Conservation (phyloP, 2,797 vertebrate species). For the Acanthornis magna region DNA sequence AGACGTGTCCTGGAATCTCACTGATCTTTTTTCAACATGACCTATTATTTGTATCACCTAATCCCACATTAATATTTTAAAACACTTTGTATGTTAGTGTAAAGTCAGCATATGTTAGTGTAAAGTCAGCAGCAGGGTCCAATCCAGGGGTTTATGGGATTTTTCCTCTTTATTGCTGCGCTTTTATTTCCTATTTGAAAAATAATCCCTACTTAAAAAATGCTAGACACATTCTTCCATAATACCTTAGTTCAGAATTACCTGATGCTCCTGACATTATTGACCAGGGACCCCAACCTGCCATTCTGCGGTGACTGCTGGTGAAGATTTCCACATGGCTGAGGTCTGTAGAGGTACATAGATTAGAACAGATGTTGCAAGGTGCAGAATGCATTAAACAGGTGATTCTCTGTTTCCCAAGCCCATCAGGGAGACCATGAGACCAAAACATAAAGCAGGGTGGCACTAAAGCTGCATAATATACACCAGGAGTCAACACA, state of each 20-base stretch:
- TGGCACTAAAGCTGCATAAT: neutral
- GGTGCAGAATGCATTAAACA: fast-evolving
- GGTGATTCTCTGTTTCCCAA: neutral
- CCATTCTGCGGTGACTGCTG: neutral
- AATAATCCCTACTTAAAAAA: neutral
- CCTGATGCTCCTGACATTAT: neutral
- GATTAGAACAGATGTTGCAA: neutral
- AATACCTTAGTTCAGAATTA: neutral
- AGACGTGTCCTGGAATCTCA: neutral
- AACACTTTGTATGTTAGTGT: neutral
- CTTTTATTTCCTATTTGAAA: slow-evolving; percentile 21
- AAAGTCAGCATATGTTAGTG: slow-evolving; percentile 25
- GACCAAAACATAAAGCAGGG: neutral
- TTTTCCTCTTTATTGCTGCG: slow-evolving; percentile 3
- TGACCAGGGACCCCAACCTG: neutral
- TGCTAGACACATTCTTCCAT: neutral
- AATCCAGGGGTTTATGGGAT: neutral
- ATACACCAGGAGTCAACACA: neutral
- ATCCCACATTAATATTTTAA: slow-evolving; percentile 67
- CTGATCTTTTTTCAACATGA: slow-evolving; percentile 35
- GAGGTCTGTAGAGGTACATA: neutral
- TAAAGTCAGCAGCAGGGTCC: slow-evolving; percentile 35
- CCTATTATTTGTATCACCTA: slow-evolving; percentile 32
- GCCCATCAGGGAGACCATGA: neutral
- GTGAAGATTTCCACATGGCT: neutral